These are phyloP conservation scores for Saccopteryx bilineata DNA, from an alignment of 2,113 vertebrate species.

Conservation along the genomic window DNA sequence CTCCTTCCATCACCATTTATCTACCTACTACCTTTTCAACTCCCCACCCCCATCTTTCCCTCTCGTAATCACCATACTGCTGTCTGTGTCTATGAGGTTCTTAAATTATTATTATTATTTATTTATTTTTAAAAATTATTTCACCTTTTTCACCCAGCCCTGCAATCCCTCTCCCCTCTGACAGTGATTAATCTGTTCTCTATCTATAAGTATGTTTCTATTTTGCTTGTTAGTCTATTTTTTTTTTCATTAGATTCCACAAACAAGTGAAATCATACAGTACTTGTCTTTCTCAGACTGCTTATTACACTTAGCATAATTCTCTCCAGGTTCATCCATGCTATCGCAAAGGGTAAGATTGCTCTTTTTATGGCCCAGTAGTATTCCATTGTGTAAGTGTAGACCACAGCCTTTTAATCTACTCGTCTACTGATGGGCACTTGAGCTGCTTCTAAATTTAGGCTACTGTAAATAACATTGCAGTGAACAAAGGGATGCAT, in stretches of 20 bases:
- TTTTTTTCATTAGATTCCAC: neutral
- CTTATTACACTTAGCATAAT: neutral
- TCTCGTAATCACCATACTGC: neutral
- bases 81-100: too few species aligned
- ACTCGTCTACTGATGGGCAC: neutral
- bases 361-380: neutral
- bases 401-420: neutral
- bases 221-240: neutral
- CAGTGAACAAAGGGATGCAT: neutral
- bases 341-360: neutral
- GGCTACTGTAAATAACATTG: neutral
- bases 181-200: neutral
- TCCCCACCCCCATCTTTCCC: neutral
- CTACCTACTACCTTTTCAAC: neutral
- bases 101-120: too few species aligned
- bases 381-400: neutral
- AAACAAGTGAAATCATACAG: neutral
- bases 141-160: too few species aligned
- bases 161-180: neutral
- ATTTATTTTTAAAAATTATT: too few species aligned
- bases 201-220: neutral
- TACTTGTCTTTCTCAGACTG: neutral
- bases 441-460: neutral
- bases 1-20: neutral
- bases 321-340: neutral